Percentiles rank a stretch among this genome's conserved stretches.
Evolutionary conservation across 2,888 invertebrate genomes (phyloP).

Genomic region (Ligdia adustata): DNA sequence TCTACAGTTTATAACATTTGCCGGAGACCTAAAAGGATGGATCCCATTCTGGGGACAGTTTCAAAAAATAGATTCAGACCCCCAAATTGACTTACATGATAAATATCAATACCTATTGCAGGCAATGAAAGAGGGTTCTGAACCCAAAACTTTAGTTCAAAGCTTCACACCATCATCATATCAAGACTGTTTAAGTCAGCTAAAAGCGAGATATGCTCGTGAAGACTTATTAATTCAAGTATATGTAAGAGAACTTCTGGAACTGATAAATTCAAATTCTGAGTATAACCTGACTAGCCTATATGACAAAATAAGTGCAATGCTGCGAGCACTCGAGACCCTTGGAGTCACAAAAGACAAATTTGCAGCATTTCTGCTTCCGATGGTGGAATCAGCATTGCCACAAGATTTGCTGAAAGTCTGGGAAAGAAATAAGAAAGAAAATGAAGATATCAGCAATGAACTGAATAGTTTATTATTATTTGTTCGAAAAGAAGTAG

Average conservation of each 20-base stretch:
- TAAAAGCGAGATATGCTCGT: not conserved
- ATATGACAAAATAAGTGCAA: slow-evolving; percentile 12
- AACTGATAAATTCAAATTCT: no score
- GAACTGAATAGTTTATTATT: not conserved
- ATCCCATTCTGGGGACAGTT: slow-evolving; percentile 4
- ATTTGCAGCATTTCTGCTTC: slow-evolving; percentile 17
- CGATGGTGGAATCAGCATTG: slow-evolving; percentile 23
- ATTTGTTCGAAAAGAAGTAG: slow-evolving; percentile 19
- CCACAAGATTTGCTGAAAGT: slow-evolving; percentile 9
- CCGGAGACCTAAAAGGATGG: not conserved
- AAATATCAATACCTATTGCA: slow-evolving; percentile 1
- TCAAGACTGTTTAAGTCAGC: not conserved
- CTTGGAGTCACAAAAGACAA: slow-evolving; percentile 18
- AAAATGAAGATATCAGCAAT: no score
- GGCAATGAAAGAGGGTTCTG: not conserved
- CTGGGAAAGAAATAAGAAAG: no score
- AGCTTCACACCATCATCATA: not conserved
- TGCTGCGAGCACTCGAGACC: slow-evolving; percentile 14
- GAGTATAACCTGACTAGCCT: no score
- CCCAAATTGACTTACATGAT: not conserved
- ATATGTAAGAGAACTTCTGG: not conserved
- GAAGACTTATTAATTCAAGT: slow-evolving; percentile 4
- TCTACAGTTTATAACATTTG: not conserved
- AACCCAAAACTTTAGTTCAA: not conserved
- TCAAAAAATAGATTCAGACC: not conserved